Evolutionary conservation across 2,113 vertebrate genomes (phyloP).

Genomic region (Tinamus guttatus): DNA sequence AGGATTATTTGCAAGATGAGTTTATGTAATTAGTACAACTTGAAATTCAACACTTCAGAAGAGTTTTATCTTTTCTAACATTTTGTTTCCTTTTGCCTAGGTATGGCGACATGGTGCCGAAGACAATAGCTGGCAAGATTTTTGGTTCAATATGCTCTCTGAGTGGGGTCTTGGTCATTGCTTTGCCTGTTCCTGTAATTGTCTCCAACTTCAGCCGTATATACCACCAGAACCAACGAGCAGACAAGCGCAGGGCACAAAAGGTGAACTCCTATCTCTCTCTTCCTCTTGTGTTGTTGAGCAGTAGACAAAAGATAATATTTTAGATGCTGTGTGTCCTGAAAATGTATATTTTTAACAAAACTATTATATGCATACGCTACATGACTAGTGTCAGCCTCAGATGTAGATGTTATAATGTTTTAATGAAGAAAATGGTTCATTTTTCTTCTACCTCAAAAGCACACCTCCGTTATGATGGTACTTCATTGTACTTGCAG

Average conservation of each 20-base stretch:
- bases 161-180: slow-evolving; percentile 96
- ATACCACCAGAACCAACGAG: slow-evolving; percentile 97
- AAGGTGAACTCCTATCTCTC: slow-evolving; percentile 82
- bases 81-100: slow-evolving; percentile 73
- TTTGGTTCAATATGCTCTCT: slow-evolving; percentile 95
- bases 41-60: neutral
- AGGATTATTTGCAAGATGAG: neutral
- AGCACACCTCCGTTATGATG: neutral
- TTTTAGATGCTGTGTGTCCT: neutral
- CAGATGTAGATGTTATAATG: neutral
- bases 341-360: neutral
- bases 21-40: neutral
- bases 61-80: neutral
- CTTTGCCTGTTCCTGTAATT: slow-evolving; percentile 95
- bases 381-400: neutral
- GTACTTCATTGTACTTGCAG: neutral
- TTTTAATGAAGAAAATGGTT: accelerated
- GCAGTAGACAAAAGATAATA: neutral
- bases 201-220: slow-evolving; percentile 99
- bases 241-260: slow-evolving; percentile 94
- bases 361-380: neutral
- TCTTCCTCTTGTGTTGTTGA: neutral
- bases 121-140: slow-evolving; percentile 97
- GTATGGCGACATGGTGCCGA: slow-evolving; percentile 98
- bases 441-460: neutral